phyloP scores from a whole-genome alignment of 2,797 vertebrate genomes.

The Bovichtus variegatus region DNA sequence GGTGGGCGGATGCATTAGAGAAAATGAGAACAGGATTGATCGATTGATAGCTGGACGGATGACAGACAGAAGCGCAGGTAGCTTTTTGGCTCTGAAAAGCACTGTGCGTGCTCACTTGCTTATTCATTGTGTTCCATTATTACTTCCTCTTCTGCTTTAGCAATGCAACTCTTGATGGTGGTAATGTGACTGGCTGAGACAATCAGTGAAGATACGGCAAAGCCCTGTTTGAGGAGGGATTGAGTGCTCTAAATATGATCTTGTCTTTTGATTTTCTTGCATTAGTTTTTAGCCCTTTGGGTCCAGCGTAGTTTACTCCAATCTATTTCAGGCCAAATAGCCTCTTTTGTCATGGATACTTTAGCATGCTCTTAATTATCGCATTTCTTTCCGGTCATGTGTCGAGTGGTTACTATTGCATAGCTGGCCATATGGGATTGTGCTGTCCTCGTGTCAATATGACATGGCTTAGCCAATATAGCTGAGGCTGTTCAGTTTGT shows the following conservation, averaged over 20 bases:
- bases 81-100: constrained; percentile 5
- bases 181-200: constrained; percentile 43
- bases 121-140: constrained; percentile 38
- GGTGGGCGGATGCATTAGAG: constrained; percentile 52
- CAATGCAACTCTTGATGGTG: constrained; percentile 44
- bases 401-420: constrained; percentile 28
- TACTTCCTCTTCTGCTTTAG: constrained; percentile 32
- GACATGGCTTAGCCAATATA: constrained; percentile 42
- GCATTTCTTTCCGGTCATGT: constrained; percentile 28
- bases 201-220: constrained; percentile 43
- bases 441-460: constrained; percentile 49
- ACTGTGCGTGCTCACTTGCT: not conserved
- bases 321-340: constrained; percentile 51
- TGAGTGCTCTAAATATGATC: constrained; percentile 48
- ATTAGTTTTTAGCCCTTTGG: constrained; percentile 31
- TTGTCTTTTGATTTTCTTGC: constrained; percentile 51
- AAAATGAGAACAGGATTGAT: constrained; percentile 57
- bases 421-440: constrained; percentile 38
- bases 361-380: constrained; percentile 44
- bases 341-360: constrained; percentile 58
- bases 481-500: constrained; percentile 45
- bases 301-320: constrained; percentile 39
- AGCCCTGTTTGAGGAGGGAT: constrained; percentile 57
- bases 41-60: constrained; percentile 52
- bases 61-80: constrained; percentile 35